Percentiles rank a stretch among this genome's conserved stretches.
phyloP scores from a whole-genome alignment of 1,140 invertebrate species.

The Lysiphlebus fabarum region DNA sequence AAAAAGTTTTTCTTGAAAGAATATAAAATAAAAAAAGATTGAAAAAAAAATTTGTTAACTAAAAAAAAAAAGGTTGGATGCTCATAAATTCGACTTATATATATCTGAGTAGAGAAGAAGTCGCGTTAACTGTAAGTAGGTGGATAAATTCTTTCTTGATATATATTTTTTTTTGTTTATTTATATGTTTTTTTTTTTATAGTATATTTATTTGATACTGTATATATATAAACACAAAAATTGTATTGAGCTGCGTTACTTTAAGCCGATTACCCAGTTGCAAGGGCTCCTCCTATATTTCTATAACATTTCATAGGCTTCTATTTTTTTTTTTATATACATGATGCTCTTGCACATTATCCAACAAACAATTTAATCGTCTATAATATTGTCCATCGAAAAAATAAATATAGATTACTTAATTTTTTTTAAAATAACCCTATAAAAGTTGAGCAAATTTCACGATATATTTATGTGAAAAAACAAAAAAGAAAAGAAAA shows the following conservation, averaged over 20 bases:
- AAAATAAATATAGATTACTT: too few species aligned
- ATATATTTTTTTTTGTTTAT: conserved; percentile 37
- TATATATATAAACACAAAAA: conserved; percentile 34
- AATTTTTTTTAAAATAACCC: too few species aligned
- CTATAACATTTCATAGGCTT: conserved; percentile 36
- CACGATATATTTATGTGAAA: too few species aligned
- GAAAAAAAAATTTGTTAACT: neutral
- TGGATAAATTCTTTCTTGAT: conserved; percentile 5
- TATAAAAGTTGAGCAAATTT: too few species aligned
- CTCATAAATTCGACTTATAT: conserved; percentile 52
- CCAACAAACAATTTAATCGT: conserved; percentile 7
- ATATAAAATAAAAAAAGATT: conserved; percentile 20
- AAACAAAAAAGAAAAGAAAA: too few species aligned
- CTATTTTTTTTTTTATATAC: conserved; percentile 26
- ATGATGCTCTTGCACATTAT: neutral
- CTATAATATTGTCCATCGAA: neutral
- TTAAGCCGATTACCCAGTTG: conserved; percentile 49
- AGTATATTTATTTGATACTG: conserved; percentile 17
- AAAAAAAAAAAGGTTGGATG: conserved; percentile 26
- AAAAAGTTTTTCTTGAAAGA: neutral
- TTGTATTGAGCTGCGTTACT: conserved; percentile 32
- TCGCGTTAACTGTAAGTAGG: conserved; percentile 15
- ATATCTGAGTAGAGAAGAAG: conserved; percentile 26
- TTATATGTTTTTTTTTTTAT: neutral
- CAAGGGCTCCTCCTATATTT: conserved; percentile 23